These are phyloP conservation scores for Tinea semifulvella DNA, from an alignment of 2,888 invertebrate genomes.

Conservation along the genomic window DNA sequence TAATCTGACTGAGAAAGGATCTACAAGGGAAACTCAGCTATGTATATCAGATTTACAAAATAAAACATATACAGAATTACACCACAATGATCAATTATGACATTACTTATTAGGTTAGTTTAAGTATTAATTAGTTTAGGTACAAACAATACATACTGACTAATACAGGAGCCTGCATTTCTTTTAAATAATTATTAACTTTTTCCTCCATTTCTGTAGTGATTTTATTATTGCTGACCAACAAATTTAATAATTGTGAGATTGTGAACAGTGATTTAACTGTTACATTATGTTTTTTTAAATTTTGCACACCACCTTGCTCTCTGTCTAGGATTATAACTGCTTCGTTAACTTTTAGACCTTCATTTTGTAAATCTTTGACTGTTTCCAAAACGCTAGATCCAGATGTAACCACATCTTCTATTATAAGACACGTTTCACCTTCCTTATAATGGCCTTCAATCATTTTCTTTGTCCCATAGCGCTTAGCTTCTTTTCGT, in stretches of 20 bases:
- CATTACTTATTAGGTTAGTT: too few species aligned
- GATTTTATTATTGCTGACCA: constrained; percentile 71
- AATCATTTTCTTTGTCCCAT: constrained; percentile 95
- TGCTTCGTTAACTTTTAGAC: constrained; percentile 73
- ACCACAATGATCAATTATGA: too few species aligned
- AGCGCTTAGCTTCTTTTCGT: constrained; percentile 92
- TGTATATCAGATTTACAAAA: too few species aligned
- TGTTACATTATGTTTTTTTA: constrained; percentile 73
- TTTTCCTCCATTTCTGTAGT: constrained; percentile 55
- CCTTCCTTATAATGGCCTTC: constrained; percentile 86
- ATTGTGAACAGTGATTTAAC: constrained; percentile 77
- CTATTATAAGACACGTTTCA: constrained; percentile 87
- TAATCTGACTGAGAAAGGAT: too few species aligned
- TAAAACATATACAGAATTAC: too few species aligned
- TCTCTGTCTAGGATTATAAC: constrained; percentile 90
- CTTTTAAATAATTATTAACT: constrained; percentile 70
- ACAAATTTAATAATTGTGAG: constrained; percentile 69
- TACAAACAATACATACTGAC: constrained; percentile 31
- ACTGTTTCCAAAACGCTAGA: constrained; percentile 94
- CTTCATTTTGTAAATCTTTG: constrained; percentile 72
- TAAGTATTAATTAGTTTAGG: too few species aligned
- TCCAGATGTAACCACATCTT: constrained; percentile 95
- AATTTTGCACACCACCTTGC: constrained; percentile 84
- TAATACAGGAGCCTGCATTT: constrained; percentile 64
- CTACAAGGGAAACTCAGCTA: too few species aligned